Evolutionary conservation across 2,888 invertebrate species (phyloP), one percentile per base, ranked within the genome.

Genomic region (Plagiodera versicolora): DNA sequence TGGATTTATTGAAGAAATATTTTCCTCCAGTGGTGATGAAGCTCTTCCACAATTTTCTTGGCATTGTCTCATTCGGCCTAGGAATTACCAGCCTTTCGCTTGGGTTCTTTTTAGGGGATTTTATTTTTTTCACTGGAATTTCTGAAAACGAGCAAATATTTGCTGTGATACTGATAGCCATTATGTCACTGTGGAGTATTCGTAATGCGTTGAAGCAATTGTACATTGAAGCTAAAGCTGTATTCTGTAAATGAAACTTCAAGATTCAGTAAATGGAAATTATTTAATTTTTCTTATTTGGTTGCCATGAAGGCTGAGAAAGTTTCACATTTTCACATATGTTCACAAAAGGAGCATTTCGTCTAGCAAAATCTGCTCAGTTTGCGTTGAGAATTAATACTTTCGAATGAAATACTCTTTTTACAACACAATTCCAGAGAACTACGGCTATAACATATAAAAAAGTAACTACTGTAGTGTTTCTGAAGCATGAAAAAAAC

Each of bases 11-110:
- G 32, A 65, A 61, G 18, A 63, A 16, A 6, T 49, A 64, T 11
- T 19, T 71, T 6, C 60, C 54, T 47, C 73, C 73, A n/a, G 68
- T 74, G 3, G 51, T 63, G 14, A 19, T 68, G 3, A 74, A 73
- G 60, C 63, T 67, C 4, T 5, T 67, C 2, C 74, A 74, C 49
- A 72, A 70, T 54, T 50, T 71, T 4, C 47, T 72, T 6, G 74
- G 73, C 11, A 54, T 69, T 5, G 51, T 64, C 2, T 69, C 66
- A 9, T 74, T 68, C 55, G 53, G 56, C 28, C 58, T 69, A 18
- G 74, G 74, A 24, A 59, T 72, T 11, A 67, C 64, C 1, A 66
- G 70, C 45, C 56, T 73, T 3, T 54, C 47, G 20, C 56, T 64
- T 6, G 68, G 67, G 17, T 19, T 72, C 8, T n/a, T 63, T 19